These are phyloP conservation scores for Chrysotoxum bicinctum DNA, from an alignment of 2,888 invertebrate species.

Conservation along the genomic window DNA sequence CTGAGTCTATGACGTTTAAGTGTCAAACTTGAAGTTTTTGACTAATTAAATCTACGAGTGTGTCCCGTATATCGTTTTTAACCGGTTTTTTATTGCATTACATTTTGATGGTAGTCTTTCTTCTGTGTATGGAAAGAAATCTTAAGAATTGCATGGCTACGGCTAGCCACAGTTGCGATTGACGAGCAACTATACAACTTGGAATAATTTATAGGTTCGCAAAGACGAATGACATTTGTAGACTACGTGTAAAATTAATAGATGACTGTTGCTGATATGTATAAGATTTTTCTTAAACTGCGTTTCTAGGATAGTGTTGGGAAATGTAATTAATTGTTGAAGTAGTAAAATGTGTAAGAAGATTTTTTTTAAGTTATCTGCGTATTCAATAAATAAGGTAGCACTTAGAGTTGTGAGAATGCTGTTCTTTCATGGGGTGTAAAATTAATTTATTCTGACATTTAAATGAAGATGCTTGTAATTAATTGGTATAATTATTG, in stretches of 20 bases:
- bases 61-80: constrained; percentile 12
- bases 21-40: constrained; percentile 52
- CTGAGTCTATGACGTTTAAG: constrained; percentile 48
- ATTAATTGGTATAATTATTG: constrained; percentile 41
- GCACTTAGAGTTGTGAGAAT: constrained; percentile 13
- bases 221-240: constrained; percentile 59
- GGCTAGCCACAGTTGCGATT: constrained; percentile 29
- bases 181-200: constrained; percentile 46
- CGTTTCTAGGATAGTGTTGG: constrained; percentile 51
- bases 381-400: constrained; percentile 28
- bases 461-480: constrained; percentile 28
- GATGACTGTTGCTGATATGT: constrained; percentile 56
- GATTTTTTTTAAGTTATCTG: not conserved
- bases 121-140: not conserved
- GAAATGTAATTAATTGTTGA: constrained; percentile 54
- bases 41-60: constrained; percentile 53
- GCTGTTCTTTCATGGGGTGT: not conserved
- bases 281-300: constrained; percentile 65
- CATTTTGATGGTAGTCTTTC: not conserved
- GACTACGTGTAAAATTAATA: constrained; percentile 66
- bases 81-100: constrained; percentile 43
- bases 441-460: constrained; percentile 55
- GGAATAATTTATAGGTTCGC: constrained; percentile 57
- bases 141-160: constrained; percentile 56
- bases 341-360: constrained; percentile 18